Base-by-base conservation (phyloP, 2,113 vertebrate species). In the Miniopterus natalensis region DNA sequence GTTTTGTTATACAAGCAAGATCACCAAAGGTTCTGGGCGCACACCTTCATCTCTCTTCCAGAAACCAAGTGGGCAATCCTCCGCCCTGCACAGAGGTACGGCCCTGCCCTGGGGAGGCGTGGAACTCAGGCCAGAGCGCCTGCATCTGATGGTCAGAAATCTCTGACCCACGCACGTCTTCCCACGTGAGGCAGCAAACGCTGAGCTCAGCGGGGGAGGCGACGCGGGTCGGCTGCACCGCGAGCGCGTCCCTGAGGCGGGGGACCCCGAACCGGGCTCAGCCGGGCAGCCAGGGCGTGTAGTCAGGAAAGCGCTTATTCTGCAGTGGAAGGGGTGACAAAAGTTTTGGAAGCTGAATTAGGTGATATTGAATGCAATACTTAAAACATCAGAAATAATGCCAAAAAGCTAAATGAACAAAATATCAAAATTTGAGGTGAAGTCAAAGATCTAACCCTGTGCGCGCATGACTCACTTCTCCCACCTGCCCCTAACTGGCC, bases 41-140 rank as follows among this genome's bases (percentile, higher is more conserved):
- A 36, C 1, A 18, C 6, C 25, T 17, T 63, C 15, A 36, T 18
- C 6, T 66, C 14, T 71, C 45, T 10, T 61, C n/a, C n/a, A 79
- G 78, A 59, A 31, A 27, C 6, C 63, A 59, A 61, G 21, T 45
- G 27, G 29, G 66, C 36, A 88, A 25, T 0, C 15, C 53, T 75
- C 17, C 20, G 1, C 57, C 10, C 47, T 20, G 5, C 1, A 0
- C 8, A 0, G 2, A 51, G 40, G 42, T 3, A 31, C n/a, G 8
- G 29, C 7, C 40, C 14, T 55, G 40, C 4, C 3, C 4, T 13
- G 55, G n/a, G n/a, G 61, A 20, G 13, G 6, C 20, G 1, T 3
- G 31, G 12, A 42, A 20, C n/a, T 68, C 49, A 21, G 53, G 55
- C 25, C 61, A 27, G 40, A 63, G 31, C 5, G 2, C 70, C 21